Evolutionary conservation across 2,113 vertebrate genomes (phyloP).

Genomic region (Sclerurus mexicanus): DNA sequence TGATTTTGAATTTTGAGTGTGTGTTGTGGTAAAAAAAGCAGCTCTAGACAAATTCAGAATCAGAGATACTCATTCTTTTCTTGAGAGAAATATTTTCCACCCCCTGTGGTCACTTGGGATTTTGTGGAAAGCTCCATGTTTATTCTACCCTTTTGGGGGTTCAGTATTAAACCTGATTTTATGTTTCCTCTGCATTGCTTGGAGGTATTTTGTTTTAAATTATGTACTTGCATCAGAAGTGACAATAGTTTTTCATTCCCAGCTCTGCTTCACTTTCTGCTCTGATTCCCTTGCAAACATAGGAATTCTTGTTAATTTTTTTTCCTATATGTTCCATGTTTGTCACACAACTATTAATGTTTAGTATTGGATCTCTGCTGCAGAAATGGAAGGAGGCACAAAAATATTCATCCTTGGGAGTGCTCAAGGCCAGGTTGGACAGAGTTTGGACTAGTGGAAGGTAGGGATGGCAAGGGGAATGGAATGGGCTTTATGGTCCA

Average conservation of each 20-base stretch:
- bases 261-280: not conserved
- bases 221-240: rapidly evolving
- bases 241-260: not conserved
- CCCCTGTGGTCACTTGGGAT: not conserved
- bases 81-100: not conserved
- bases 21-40: not conserved
- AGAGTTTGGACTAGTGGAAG: not conserved
- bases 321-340: not conserved
- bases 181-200: not conserved
- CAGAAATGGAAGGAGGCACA: not conserved
- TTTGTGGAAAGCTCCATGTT: not conserved
- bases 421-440: no score
- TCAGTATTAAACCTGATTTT: not conserved
- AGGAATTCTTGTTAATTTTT: not conserved
- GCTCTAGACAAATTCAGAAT: not conserved
- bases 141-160: not conserved
- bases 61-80: not conserved
- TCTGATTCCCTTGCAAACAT: not conserved
- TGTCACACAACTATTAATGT: not conserved
- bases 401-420: not conserved
- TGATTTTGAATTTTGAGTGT: not conserved
- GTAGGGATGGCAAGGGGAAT: not conserved
- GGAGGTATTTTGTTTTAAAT: not conserved
- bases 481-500: not conserved
- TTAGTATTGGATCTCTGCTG: not conserved